Evolutionary conservation across 2,797 vertebrate genomes (phyloP), one percentile per base, ranked within the genome.

Genomic region (Rhinophrynus dorsalis): DNA sequence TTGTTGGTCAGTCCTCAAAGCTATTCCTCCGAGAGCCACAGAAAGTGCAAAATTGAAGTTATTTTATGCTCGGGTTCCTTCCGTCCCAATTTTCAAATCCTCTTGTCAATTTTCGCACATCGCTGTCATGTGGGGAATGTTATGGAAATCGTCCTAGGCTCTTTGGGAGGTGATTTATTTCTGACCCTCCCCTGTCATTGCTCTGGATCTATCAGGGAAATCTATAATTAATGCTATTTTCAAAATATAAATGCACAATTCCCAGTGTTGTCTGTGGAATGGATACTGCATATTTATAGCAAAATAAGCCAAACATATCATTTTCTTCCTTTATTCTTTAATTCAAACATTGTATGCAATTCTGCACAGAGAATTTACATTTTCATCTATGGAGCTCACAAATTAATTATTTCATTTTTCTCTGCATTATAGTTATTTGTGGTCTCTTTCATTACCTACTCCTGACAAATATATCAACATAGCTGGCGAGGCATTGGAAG

Each of bases 41-140:
- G 94, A 79, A 83, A 86, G 82, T 0, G 0, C 85, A 89, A 87
- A 90, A 97, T 96, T 96, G 94, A 97, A 97, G 96, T 95, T 96
- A 98, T 98, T 98, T 97, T 97, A 97, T 98, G 94, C 96, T 97
- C 94, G 89, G 90, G 89, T 92, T 96, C 94, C 93, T 93, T 85
- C 88, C 59, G 91, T 94, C 95, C 95, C 96, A 97, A 95, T 98
- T 97, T 98, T 94, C 95, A 97, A 95, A 96, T 94, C 94, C 91
- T 94, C 88, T 86, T 94, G 94, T 97, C 95, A 96, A 94, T 98
- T 98, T 96, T 94, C 92, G 94, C 95, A 96, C 92, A 93, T 92
- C 89, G 93, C 92, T 95, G 94, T 97, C 95, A 94, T 93, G 89
- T 85, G 88, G 91, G 77, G 85, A 91, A 90, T 78, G 87, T 85